Evolutionary conservation across 2,797 vertebrate genomes (phyloP).

Genomic region (Enteromius treurensis): DNA sequence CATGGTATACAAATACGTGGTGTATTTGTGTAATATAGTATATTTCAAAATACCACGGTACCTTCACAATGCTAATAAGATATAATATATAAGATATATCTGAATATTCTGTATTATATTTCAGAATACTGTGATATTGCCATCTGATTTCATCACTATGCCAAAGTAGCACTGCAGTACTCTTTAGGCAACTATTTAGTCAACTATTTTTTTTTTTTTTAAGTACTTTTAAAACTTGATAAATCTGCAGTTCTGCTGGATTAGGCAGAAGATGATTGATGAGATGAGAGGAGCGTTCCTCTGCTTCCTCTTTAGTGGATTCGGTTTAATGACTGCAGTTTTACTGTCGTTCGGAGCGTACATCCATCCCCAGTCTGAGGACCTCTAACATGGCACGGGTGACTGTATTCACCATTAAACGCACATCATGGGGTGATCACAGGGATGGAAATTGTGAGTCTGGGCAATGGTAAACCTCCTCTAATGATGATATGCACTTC

Average conservation of each 20-base stretch:
- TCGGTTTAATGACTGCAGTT: slow-evolving; percentile 29
- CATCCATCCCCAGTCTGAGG: slow-evolving; percentile 41
- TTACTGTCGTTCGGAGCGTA: slow-evolving; percentile 5
- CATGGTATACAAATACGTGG: not conserved
- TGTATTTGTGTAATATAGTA: not conserved
- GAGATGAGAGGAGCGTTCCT: slow-evolving; percentile 19
- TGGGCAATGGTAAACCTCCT: slow-evolving; percentile 23
- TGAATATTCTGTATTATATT: not conserved
- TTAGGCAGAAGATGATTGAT: slow-evolving; percentile 20
- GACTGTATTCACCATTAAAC: slow-evolving; percentile 43
- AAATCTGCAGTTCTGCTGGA: slow-evolving; percentile 4
- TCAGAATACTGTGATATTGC: slow-evolving; percentile 9
- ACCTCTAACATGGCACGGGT: slow-evolving; percentile 35
- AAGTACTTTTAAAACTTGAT: not conserved
- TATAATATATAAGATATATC: not conserved
- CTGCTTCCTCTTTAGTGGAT: slow-evolving; percentile 17
- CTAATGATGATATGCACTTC: slow-evolving; percentile 41
- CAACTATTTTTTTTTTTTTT: not conserved
- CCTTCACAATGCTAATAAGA: not conserved
- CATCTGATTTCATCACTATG: slow-evolving; percentile 6
- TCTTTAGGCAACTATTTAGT: not conserved
- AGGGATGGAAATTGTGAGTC: slow-evolving; percentile 31
- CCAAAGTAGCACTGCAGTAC: not conserved
- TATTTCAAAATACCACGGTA: not conserved
- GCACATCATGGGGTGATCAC: slow-evolving; percentile 40